These are phyloP conservation scores for Solea solea DNA, from an alignment of 2,113 vertebrate species.

Conservation along the genomic window DNA sequence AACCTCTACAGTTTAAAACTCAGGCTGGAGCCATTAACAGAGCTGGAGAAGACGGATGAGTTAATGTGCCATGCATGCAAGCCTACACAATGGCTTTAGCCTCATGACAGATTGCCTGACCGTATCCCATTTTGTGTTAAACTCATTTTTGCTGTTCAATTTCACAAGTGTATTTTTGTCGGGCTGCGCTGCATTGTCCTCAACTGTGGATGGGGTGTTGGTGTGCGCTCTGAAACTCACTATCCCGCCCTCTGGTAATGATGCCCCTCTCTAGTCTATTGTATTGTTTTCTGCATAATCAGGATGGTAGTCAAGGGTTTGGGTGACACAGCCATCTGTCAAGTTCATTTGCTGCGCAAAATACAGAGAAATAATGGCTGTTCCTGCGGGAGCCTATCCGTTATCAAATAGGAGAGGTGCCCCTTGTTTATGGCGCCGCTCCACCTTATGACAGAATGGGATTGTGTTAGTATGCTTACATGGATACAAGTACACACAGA, in stretches of 20 bases:
- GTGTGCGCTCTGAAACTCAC: constrained; percentile 67
- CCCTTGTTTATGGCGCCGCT: constrained; percentile 68
- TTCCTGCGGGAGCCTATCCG: constrained; percentile 92
- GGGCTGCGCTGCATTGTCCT: constrained; percentile 91
- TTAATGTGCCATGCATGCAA: constrained; percentile 98
- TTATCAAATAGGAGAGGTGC: constrained; percentile 86
- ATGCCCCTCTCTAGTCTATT: constrained; percentile 95
- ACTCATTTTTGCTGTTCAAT: constrained; percentile 99
- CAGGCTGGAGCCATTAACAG: constrained; percentile 90
- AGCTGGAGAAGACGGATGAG: constrained; percentile 96
- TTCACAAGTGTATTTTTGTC: constrained; percentile 98
- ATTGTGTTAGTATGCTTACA: constrained; percentile 32
- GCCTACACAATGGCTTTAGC: constrained; percentile 95
- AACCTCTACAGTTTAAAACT: constrained; percentile 87
- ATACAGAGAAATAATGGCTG: constrained; percentile 96
- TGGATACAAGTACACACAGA: constrained; percentile 18
- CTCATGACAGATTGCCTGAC: constrained; percentile 96
- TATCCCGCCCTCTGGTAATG: constrained; percentile 91
- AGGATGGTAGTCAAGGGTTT: constrained; percentile 98
- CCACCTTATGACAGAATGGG: constrained; percentile 55
- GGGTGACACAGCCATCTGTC: constrained; percentile 99
- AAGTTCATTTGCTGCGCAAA: constrained; percentile 99
- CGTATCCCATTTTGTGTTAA: constrained; percentile 99
- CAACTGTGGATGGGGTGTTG: constrained; percentile 88
- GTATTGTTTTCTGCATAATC: constrained; percentile 99